These are phyloP conservation scores for Antedon bifida DNA, from an alignment of 35 echinoderm and acorn worm genomes.

Conservation along the genomic window DNA sequence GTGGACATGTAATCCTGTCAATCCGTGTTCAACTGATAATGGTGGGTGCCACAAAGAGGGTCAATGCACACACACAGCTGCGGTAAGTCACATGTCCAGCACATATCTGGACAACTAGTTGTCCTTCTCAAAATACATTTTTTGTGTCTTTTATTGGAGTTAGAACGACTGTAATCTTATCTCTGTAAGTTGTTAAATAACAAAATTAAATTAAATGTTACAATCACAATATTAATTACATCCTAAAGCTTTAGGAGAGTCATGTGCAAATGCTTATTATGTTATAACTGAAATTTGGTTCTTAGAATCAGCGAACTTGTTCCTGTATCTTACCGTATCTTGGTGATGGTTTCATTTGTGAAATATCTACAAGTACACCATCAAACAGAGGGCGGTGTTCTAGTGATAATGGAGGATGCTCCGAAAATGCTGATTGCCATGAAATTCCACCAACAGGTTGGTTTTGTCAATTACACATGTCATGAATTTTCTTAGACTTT, in stretches of 20 bases:
- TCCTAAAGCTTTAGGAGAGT: neutral
- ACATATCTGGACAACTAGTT: too few relatives aligned
- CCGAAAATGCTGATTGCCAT: slow-evolving; percentile 26
- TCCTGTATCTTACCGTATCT: slow-evolving; percentile 5
- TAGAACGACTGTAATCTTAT: too few relatives aligned
- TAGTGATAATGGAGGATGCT: slow-evolving; percentile 35
- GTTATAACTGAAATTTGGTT: neutral
- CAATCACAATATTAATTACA: neutral
- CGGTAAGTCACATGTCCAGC: slow-evolving; percentile 24
- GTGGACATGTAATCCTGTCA: slow-evolving; percentile 26
- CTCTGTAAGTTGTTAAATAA: too few relatives aligned
- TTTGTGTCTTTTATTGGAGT: neutral
- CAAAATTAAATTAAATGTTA: too few relatives aligned
- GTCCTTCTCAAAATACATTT: too few relatives aligned
- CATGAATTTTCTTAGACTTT: neutral
- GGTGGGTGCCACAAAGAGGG: slow-evolving; percentile 39
- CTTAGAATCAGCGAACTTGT: slow-evolving; percentile 31
- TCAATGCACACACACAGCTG: slow-evolving; percentile 24
- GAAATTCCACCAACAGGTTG: slow-evolving; percentile 8
- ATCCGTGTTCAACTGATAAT: slow-evolving; percentile 28
- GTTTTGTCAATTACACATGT: neutral
- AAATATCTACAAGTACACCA: neutral
- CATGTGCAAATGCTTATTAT: neutral
- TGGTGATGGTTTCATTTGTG: slow-evolving; percentile 23
- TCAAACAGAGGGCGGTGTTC: neutral